Percentiles rank a stretch among this genome's conserved stretches.
phyloP scores from a whole-genome alignment of 2,888 invertebrate genomes.

The Aporophyla lueneburgensis region DNA sequence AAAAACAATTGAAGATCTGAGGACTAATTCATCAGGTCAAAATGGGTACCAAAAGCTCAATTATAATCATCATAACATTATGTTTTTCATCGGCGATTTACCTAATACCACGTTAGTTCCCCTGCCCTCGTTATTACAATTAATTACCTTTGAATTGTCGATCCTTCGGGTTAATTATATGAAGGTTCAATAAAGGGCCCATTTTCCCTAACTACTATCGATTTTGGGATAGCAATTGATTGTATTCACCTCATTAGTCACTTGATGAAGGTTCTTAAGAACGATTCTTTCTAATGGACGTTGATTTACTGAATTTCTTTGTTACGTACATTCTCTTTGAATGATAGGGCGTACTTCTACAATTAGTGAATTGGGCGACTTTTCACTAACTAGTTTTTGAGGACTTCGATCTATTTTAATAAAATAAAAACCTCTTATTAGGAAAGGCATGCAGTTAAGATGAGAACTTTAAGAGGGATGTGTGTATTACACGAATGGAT shows the following conservation, averaged over 20 bases:
- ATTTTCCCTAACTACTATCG: conserved; percentile 56
- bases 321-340: conserved; percentile 36
- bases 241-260: conserved; percentile 56
- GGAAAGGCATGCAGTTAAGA: no score
- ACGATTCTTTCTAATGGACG: conserved; percentile 35
- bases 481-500: no score
- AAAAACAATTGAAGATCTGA: no score
- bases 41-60: not conserved
- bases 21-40: no score
- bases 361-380: not conserved
- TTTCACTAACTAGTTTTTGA: not conserved
- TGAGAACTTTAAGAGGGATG: no score
- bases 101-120: conserved; percentile 25
- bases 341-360: conserved; percentile 9
- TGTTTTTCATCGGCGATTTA: conserved; percentile 20
- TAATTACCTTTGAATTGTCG: conserved; percentile 59
- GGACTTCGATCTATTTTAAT: not conserved
- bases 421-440: no score
- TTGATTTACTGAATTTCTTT: conserved; percentile 51
- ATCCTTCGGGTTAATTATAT: conserved; percentile 57
- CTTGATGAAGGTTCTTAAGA: conserved; percentile 52
- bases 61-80: not conserved
- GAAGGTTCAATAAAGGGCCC: conserved; percentile 50
- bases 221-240: conserved; percentile 55
- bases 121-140: conserved; percentile 49